Evolutionary conservation across 2,113 vertebrate genomes (phyloP), one percentile per base, ranked within the genome.

Genomic region (Paradoxurus hermaphroditus): DNA sequence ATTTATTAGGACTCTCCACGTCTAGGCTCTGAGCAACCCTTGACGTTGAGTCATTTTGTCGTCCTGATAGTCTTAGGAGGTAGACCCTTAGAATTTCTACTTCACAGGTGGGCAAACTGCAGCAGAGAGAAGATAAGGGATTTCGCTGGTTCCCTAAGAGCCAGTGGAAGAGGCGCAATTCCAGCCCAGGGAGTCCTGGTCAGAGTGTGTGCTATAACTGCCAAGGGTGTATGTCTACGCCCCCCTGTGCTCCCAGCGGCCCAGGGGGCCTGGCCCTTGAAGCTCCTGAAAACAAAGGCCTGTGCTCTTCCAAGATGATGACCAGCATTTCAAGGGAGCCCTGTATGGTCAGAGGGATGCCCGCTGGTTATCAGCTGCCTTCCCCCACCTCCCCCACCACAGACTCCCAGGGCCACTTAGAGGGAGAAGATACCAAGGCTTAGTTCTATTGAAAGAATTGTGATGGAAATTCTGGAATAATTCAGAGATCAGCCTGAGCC

Each of bases 1-100:
- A 4, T 72, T 44, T 21, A 21, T 5, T 12, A 21, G 68, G 34
- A 49, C n/a, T 7, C 12, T n/a, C 18, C 0, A 0, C 0, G 2
- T 34, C 36, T 16, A 41, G 73, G 18, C 23, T 36, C 72, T 44
- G 9, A 23, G 39, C n/a, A 14, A 31, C 34, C 25, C 31, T 15
- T 87, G 51, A 9, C 23, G 4, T 12, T 7, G 34, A 72, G 68
- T 91, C 82, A 27, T 91, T 79, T 78, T 63, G 53, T 97, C 68
- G 21, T 86, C 9, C 2, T 62, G 82, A 19, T 36, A 25, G 2
- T 41, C 91, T 81, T 16, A 72, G 63, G 67, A 82, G 25, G 51
- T 19, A 11, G 41, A 63, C 4, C 3, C 72, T 89, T 65, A 53
- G n/a, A 29, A 73, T 63, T 82, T 68, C 59, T 31, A 6, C 8